Evolutionary conservation across 23 tunicate species (phyloP).

Genomic region (Phallusia fumigata): DNA sequence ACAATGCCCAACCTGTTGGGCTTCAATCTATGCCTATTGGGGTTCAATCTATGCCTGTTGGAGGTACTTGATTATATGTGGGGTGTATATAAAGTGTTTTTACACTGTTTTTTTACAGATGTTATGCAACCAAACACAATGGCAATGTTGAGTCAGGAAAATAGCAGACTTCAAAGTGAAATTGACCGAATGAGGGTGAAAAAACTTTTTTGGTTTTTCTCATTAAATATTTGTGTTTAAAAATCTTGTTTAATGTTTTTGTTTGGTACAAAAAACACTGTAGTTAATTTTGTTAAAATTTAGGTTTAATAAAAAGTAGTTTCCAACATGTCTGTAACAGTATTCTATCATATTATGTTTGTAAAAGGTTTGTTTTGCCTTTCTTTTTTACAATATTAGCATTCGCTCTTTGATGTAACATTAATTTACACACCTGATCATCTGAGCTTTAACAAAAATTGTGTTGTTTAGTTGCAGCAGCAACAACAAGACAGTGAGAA

Average conservation of each 20-base stretch:
- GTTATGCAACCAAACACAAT: constrained; percentile 36
- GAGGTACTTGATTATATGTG: neutral
- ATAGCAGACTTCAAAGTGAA: constrained; percentile 57
- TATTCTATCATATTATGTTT: too few species aligned
- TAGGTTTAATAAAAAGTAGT: too few species aligned
- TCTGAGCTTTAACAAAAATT: too few species aligned
- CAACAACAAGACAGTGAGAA: constrained; percentile 47
- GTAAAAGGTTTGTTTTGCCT: neutral
- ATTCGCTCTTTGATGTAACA: too few species aligned
- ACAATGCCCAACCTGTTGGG: constrained; percentile 10
- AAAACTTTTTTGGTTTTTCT: too few species aligned
- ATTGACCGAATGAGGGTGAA: constrained; percentile 51
- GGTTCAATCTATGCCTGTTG: neutral
- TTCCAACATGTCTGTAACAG: too few species aligned
- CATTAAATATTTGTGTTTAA: too few species aligned
- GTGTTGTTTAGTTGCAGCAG: constrained; percentile 23
- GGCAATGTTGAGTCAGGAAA: constrained; percentile 55
- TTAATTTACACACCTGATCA: neutral
- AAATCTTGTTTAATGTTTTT: too few species aligned
- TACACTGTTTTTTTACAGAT: neutral
- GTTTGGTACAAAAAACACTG: too few species aligned
- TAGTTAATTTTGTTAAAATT: too few species aligned
- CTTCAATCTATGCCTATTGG: neutral
- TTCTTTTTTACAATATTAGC: neutral
- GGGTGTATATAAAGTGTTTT: too few species aligned